Base-by-base conservation (phyloP, 1,140 invertebrate species). In the Eubasilissa regina region DNA sequence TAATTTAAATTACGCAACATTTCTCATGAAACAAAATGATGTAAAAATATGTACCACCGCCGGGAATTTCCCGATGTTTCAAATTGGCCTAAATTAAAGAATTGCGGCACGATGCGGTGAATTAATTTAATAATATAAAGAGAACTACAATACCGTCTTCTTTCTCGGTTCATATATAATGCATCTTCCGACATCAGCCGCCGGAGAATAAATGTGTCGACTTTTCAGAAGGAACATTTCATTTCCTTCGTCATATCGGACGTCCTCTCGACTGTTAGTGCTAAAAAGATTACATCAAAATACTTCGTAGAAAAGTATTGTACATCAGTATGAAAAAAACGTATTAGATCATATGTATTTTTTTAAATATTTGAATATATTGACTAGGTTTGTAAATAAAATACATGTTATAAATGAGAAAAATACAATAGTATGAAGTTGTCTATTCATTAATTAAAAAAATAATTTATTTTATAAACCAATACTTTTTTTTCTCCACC, bases 111-210 rank as follows among this genome's bases (percentile, higher is more conserved):
- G 48, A 56, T 75, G 55, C 74, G 55, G 74, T 35, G 44, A 25
- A 75, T 60, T 62, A 75, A 75, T 64, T 75, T 48, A 75, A 62
- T 64, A 75, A 60, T 21, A 75, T 70, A 70, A 70, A 70, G 66
- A 51, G 47, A 70, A 70, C 17, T 70, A 70, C 15, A 70, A 53
- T 51, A 48, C 66, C 47, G 66, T 0, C 66, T 70, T 60, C 44
- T 11, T 25, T 25, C 74, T 75, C 15, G 44, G 21, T 64, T 75
- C 56, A 75, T 75, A 75, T 75, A 75, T 75, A 75, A 75, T 75
- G 74, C 74, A 75, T 75, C 45, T 21, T 11, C 45, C 19, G 35
- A 75, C 73, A 75, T 58, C 73, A 45, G 73, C 15, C 45, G 15
- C 73, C 15, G 47, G 17, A 13, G 12, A 47, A 64, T 60, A 75